A percentile compares a stretch with the other conserved stretches of the same genome.
These are phyloP conservation scores for Ligdia adustata DNA, from an alignment of 2,888 invertebrate species.

Conservation along the genomic window DNA sequence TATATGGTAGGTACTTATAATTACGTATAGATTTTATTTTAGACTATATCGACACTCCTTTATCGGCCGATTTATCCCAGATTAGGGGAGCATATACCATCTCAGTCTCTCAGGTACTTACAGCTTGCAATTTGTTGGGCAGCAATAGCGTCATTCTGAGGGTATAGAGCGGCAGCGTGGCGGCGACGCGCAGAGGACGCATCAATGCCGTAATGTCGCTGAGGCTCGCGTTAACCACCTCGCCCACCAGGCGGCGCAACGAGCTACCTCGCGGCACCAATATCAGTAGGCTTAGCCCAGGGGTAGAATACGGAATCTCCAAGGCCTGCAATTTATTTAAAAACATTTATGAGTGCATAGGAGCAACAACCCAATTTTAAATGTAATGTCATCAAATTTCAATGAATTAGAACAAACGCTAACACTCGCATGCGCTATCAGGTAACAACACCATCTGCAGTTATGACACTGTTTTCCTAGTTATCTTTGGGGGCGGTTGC, in stretches of 20 bases:
- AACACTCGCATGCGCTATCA: slow-evolving; percentile 1
- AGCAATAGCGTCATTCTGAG: slow-evolving; percentile 74
- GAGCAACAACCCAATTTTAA: no score
- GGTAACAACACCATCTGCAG: slow-evolving; percentile 28
- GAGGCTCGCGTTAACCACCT: slow-evolving; percentile 46
- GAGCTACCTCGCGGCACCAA: slow-evolving; percentile 62
- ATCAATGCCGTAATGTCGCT: slow-evolving; percentile 46
- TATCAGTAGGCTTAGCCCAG: slow-evolving; percentile 63
- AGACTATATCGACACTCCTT: no score
- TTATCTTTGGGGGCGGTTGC: slow-evolving; percentile 66
- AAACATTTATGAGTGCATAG: no score
- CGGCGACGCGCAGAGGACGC: slow-evolving; percentile 57
- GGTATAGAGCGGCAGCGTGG: slow-evolving; percentile 69
- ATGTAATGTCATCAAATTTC: background rate
- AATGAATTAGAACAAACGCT: slow-evolving; percentile 9
- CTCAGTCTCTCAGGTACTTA: slow-evolving; percentile 44
- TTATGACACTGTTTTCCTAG: slow-evolving; percentile 22
- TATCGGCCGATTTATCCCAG: background rate
- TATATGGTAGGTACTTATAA: no score
- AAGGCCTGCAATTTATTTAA: no score
- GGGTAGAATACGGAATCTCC: slow-evolving; percentile 68
- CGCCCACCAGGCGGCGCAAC: slow-evolving; percentile 48
- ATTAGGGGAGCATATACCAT: no score
- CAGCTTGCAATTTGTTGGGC: slow-evolving; percentile 67
- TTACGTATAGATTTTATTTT: no score